Conservation (phyloP, 1,140 invertebrate species). For the Ganaspis sp. region DNA sequence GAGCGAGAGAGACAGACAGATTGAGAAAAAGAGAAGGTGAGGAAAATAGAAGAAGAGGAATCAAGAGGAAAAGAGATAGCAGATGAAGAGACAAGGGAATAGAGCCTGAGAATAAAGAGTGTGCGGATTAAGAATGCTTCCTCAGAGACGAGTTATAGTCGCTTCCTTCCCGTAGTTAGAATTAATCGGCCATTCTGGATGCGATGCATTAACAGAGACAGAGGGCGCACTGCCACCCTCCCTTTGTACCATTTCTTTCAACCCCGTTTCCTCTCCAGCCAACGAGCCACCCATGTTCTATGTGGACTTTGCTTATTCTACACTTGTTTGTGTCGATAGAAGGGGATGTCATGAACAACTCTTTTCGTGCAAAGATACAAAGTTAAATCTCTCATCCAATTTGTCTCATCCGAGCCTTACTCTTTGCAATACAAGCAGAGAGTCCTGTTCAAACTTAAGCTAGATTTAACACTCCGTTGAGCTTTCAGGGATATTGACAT, state of each 20-base stretch:
- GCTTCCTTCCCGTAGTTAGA: slow-evolving; percentile 74
- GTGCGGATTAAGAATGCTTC: slow-evolving; percentile 75
- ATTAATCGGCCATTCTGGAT: slow-evolving; percentile 74
- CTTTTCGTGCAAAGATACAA: slow-evolving; percentile 25
- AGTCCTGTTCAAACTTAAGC: slow-evolving; percentile 12
- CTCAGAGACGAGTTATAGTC: slow-evolving; percentile 75
- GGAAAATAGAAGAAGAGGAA: slow-evolving; percentile 41
- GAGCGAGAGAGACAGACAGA: slow-evolving; percentile 40
- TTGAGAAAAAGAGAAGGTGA: slow-evolving; percentile 48
- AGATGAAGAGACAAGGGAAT: slow-evolving; percentile 39
- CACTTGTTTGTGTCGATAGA: slow-evolving; percentile 54
- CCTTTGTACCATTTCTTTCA: slow-evolving; percentile 30
- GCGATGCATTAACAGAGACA: slow-evolving; percentile 74
- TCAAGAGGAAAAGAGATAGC: slow-evolving; percentile 22
- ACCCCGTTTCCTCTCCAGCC: slow-evolving; percentile 10
- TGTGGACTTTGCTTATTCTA: slow-evolving; percentile 53
- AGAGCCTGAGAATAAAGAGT: slow-evolving; percentile 71
- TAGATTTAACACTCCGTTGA: neutral
- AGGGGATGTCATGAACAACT: slow-evolving; percentile 33
- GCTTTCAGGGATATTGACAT: slow-evolving; percentile 4
- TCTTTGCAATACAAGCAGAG: neutral
- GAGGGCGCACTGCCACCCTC: slow-evolving; percentile 55
- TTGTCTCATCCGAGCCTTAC: slow-evolving; percentile 3
- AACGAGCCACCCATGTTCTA: slow-evolving; percentile 36
- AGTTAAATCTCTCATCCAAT: slow-evolving; percentile 20